Conservation (phyloP, 2,113 vertebrate genomes). For the Archocentrus centrarchus region DNA sequence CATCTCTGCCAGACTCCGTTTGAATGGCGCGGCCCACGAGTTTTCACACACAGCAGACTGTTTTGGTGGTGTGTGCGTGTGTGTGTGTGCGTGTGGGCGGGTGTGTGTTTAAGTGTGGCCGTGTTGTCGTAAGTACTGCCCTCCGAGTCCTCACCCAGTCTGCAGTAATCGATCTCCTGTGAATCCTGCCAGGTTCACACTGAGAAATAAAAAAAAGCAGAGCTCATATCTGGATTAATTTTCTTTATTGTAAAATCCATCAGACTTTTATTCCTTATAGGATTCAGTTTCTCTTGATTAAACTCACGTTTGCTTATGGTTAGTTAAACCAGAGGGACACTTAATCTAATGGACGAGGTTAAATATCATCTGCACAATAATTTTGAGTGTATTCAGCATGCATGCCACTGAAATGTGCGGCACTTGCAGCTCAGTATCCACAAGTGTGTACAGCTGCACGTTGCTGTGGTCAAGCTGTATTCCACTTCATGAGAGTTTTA, state of each 20-base stretch:
- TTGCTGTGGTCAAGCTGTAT: no score
- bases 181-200: constrained; percentile 29
- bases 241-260: not conserved
- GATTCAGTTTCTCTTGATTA: not conserved
- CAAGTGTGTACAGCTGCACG: no score
- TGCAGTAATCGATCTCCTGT: constrained; percentile 13
- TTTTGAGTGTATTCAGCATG: no score
- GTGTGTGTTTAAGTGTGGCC: constrained; percentile 17
- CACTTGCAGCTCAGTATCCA: no score
- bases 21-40: constrained; percentile 27
- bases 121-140: constrained; percentile 20
- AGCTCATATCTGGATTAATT: rapidly evolving
- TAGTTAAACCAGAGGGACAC: no score
- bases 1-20: constrained; percentile 25
- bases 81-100: constrained; percentile 6
- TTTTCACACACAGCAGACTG: constrained; percentile 42
- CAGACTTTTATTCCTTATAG: not conserved
- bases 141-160: constrained; percentile 12
- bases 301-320: no score
- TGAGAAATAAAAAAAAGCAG: not conserved
- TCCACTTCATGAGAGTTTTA: no score
- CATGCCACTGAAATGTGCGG: no score
- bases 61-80: constrained; percentile 1
- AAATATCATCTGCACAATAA: no score
- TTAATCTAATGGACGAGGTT: no score